Base-by-base conservation (phyloP, 2,797 vertebrate species). In the Pseudochromis fuscus region DNA sequence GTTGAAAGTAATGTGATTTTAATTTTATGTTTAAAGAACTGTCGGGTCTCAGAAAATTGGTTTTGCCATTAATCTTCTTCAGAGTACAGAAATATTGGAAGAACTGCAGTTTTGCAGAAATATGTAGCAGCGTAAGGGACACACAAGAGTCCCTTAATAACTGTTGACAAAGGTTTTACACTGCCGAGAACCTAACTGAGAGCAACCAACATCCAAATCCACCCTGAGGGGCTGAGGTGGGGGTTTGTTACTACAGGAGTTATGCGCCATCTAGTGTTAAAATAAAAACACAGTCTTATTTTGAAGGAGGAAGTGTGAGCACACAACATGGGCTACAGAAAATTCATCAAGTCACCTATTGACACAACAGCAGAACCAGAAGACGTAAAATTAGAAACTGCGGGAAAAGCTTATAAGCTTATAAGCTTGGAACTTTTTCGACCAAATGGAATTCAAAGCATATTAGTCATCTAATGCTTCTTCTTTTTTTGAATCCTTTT, bases 191-290 rank as follows among this genome's bases (percentile, higher is more conserved):
- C n/a, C n/a, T n/a, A n/a, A n/a, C n/a, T n/a, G n/a, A n/a, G n/a
- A n/a, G n/a, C n/a, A n/a, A n/a, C n/a, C n/a, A n/a, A n/a, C n/a
- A n/a, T n/a, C n/a, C n/a, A n/a, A 71, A 48, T 9, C 2, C 12
- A 1, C 24, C 8, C 8, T 16, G 7, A 3, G 5, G 4, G 1
- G 1, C 18, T n/a, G 9, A 40, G 28, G 28, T 5, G 2, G 27
- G 21, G 9, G 35, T 13, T n/a, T 3, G 35, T 19, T 57, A 46
- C 30, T 2, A n/a, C n/a, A 55, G 63, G 88, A 69, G 33, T 46
- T 45, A 48, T 69, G 68, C 87, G 83, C 83, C 87, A 88, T 84
- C 90, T 88, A 77, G 88, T 69, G 92, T 74, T 51, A 18, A 62
- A 55, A 46, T 24, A 24, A 5, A 3, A 28, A 15, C 3, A 65